These are phyloP conservation scores for Contarinia nasturtii DNA, from an alignment of 1,140 invertebrate species.

Conservation along the genomic window DNA sequence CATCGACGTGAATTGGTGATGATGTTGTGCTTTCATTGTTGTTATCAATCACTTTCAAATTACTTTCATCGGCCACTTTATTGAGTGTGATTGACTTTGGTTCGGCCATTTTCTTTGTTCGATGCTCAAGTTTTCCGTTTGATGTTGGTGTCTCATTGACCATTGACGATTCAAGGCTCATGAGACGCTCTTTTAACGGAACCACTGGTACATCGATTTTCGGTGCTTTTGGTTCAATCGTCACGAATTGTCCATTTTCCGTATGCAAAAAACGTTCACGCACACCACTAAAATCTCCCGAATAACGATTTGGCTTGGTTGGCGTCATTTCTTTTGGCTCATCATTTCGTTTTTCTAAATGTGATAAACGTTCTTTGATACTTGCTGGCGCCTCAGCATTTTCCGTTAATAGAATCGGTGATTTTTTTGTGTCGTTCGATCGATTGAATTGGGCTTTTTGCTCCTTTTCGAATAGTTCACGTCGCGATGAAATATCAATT, in stretches of 20 bases:
- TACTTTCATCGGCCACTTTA: conserved; percentile 4
- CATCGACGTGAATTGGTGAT: conserved; percentile 22
- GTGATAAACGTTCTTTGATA: conserved; percentile 48
- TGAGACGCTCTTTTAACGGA: conserved; percentile 19
- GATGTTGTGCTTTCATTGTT: conserved; percentile 28
- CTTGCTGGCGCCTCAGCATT: conserved; percentile 39
- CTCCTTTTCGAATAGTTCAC: conserved; percentile 60
- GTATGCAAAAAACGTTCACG: conserved; percentile 39
- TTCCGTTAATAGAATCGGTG: conserved; percentile 28
- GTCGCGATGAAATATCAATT: conserved; percentile 60
- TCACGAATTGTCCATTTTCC: conserved; percentile 34
- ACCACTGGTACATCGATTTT: conserved; percentile 23
- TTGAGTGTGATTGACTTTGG: too few species aligned
- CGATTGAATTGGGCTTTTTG: conserved; percentile 6
- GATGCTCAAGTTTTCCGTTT: too few species aligned
- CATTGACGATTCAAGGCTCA: conserved; percentile 12
- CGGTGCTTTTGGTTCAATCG: conserved; percentile 17
- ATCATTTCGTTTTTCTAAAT: conserved; percentile 25
- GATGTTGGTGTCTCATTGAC: too few species aligned
- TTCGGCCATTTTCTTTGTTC: too few species aligned
- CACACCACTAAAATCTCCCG: conserved; percentile 37
- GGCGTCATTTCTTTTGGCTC: conserved; percentile 26
- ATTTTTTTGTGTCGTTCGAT: conserved; percentile 14
- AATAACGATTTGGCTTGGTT: conserved; percentile 28
- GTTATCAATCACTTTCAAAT: conserved; percentile 28